A percentile compares a stretch with the other conserved stretches of the same genome.
phyloP scores from a whole-genome alignment of 2,113 vertebrate genomes.

The Hystrix cristata region DNA sequence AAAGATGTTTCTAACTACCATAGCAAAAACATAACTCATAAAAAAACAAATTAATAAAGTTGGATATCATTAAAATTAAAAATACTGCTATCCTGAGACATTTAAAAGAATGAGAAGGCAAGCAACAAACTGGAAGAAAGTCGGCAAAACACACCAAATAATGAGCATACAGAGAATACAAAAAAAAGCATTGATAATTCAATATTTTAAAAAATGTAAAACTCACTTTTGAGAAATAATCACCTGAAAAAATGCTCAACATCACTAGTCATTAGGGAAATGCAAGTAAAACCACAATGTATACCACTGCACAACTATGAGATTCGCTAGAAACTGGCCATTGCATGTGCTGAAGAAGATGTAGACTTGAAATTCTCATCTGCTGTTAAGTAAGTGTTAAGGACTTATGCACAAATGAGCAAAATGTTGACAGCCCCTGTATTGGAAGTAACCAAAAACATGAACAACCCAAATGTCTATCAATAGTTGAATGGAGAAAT shows the following conservation, averaged over 20 bases:
- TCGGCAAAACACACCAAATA: neutral
- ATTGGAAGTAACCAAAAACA: neutral
- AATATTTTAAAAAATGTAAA: neutral
- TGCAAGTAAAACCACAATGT: neutral
- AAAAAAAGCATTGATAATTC: neutral
- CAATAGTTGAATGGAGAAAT: neutral
- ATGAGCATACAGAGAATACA: neutral
- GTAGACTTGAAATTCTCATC: neutral
- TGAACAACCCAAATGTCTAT: neutral
- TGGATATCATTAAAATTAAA: constrained; percentile 27
- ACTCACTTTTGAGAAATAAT: neutral
- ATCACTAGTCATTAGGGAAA: constrained; percentile 11
- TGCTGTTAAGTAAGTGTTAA: neutral
- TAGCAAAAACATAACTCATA: neutral
- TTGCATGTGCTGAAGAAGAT: neutral
- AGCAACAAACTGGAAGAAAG: neutral
- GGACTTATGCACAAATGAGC: neutral
- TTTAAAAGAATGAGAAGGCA: neutral
- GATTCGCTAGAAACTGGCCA: neutral
- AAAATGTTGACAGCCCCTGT: neutral
- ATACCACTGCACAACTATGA: neutral
- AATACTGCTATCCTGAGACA: neutral
- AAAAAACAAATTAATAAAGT: neutral
- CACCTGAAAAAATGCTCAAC: neutral
- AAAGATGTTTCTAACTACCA: neutral